A percentile compares a stretch with the other conserved stretches of the same genome.
phyloP scores from a whole-genome alignment of 2,113 vertebrate species.

The Pachycephala philippinensis region DNA sequence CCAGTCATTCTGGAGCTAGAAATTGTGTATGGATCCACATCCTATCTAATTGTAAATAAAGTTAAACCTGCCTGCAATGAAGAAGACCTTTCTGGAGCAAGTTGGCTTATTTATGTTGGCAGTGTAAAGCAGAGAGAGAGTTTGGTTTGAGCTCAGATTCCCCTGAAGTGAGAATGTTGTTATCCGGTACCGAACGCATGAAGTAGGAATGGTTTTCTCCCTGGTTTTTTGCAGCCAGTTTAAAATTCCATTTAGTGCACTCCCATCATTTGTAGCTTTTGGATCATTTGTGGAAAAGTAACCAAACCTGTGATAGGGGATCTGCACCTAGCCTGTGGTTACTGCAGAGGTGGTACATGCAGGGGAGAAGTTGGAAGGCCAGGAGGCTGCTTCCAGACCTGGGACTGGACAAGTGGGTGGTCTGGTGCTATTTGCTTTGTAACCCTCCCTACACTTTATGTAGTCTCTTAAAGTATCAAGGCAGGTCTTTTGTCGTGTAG shows the following conservation, averaged over 20 bases:
- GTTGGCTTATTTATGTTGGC: not conserved
- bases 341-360: not conserved
- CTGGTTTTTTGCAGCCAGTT: not conserved
- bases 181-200: rapidly evolving
- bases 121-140: not conserved
- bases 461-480: not conserved
- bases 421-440: not conserved
- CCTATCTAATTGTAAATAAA: not conserved
- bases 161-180: not conserved
- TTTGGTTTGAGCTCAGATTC: not conserved
- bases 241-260: not conserved
- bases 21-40: not conserved
- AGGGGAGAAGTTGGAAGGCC: not conserved
- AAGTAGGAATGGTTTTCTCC: not conserved
- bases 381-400: not conserved
- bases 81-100: not conserved
- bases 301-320: not conserved
- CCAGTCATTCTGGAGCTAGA: not conserved
- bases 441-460: not conserved
- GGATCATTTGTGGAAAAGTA: not conserved
- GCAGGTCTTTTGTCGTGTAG: not conserved
- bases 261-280: not conserved
- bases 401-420: not conserved
- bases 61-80: not conserved
- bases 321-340: not conserved